Evolutionary conservation across 1,140 invertebrate species (phyloP).

Genomic region (Vollenhovia emeryi): DNA sequence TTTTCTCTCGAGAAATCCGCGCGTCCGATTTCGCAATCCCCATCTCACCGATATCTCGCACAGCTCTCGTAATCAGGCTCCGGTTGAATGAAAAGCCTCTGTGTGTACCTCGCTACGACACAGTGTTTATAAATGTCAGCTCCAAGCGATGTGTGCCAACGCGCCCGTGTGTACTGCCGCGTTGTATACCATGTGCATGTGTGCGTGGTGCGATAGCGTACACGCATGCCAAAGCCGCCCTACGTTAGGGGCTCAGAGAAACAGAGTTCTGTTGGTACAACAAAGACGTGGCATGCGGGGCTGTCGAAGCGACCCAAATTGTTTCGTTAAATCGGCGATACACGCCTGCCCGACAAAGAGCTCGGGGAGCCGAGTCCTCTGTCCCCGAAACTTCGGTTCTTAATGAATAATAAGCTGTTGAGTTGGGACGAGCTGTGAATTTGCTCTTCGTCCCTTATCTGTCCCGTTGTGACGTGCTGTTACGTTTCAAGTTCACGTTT

Average conservation of each 20-base stretch:
- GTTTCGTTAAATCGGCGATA: constrained; percentile 68
- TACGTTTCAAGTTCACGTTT: neutral
- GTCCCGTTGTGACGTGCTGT: too few relatives aligned
- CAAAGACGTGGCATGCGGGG: constrained; percentile 51
- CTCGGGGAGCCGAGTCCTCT: neutral
- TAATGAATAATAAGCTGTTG: constrained; percentile 32
- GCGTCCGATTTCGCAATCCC: constrained; percentile 61
- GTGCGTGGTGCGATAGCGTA: neutral
- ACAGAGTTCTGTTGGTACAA: constrained; percentile 56
- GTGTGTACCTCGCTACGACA: constrained; percentile 45
- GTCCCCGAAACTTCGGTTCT: neutral
- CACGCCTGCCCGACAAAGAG: constrained; percentile 29
- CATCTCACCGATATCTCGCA: constrained; percentile 62
- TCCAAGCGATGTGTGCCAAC: constrained; percentile 67
- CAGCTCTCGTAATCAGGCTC: constrained; percentile 59
- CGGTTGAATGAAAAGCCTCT: constrained; percentile 67
- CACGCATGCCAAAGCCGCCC: constrained; percentile 9
- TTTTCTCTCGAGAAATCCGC: constrained; percentile 41
- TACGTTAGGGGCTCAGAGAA: neutral
- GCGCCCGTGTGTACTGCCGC: constrained; percentile 25
- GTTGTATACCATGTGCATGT: neutral
- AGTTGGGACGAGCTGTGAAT: neutral
- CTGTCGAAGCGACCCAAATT: constrained; percentile 63
- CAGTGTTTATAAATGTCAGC: constrained; percentile 73
- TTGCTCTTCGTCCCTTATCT: neutral